Percentiles rank a stretch among this genome's conserved stretches.
Evolutionary conservation across 2,113 vertebrate genomes (phyloP).

Genomic region (Pristiophorus japonicus): DNA sequence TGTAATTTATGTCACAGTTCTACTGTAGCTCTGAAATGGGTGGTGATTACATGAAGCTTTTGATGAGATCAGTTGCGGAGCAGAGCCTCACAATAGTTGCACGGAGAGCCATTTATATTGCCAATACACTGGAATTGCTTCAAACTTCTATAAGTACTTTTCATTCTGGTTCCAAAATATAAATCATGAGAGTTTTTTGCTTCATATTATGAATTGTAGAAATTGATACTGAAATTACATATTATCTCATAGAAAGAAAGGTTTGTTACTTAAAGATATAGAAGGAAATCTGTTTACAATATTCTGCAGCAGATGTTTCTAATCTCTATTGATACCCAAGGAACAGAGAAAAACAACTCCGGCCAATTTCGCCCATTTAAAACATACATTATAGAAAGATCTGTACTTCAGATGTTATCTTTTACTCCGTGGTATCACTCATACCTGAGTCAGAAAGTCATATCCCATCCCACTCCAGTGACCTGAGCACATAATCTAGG

Average conservation of each 20-base stretch:
- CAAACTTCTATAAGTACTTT: background rate
- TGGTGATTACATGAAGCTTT: background rate
- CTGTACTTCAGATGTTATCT: background rate
- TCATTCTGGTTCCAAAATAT: background rate
- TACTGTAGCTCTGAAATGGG: background rate
- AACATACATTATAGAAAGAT: background rate
- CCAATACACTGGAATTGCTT: background rate
- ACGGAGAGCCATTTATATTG: background rate
- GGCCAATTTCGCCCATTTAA: background rate
- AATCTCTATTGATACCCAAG: background rate
- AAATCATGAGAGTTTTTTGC: background rate
- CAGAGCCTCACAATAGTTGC: background rate
- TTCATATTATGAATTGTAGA: background rate
- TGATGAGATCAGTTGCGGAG: slow-evolving; percentile 13
- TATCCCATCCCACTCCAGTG: background rate
- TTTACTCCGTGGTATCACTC: background rate
- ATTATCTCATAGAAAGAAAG: background rate
- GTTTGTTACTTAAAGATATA: background rate
- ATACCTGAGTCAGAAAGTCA: background rate
- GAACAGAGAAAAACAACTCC: background rate
- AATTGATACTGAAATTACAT: background rate
- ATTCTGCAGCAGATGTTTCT: background rate
- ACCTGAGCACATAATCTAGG: background rate
- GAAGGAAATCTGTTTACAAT: background rate
- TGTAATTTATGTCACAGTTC: background rate